Evolutionary conservation across 92 coral and sea anemone species (phyloP).

Genomic region (Phymanthus crucifer): DNA sequence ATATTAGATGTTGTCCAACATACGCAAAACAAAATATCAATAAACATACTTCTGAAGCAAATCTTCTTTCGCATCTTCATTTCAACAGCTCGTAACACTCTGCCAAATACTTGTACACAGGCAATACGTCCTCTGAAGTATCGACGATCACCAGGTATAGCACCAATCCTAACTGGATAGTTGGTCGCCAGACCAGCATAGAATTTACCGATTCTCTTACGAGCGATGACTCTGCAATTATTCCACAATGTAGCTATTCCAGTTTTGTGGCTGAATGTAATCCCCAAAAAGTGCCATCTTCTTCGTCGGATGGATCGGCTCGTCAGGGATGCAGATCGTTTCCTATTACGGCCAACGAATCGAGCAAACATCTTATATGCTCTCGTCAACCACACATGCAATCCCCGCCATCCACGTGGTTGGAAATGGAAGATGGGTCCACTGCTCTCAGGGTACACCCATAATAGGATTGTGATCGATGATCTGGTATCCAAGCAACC

Average conservation of each 20-base stretch:
- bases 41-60: constrained; percentile 8
- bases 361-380: constrained; percentile 46
- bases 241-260: constrained; percentile 58
- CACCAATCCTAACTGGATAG: constrained; percentile 54
- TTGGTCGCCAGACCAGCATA: constrained; percentile 52
- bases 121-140: constrained; percentile 59
- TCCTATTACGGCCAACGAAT: constrained; percentile 42
- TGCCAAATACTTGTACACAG: constrained; percentile 53
- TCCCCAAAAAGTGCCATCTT: constrained; percentile 65
- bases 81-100: constrained; percentile 21
- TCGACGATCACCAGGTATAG: constrained; percentile 62
- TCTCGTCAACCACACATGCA: constrained; percentile 64
- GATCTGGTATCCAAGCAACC: constrained; percentile 63
- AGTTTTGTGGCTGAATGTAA: no score
- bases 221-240: constrained; percentile 34
- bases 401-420: constrained; percentile 19
- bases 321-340: no score
- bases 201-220: constrained; percentile 44
- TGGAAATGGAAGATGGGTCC: constrained; percentile 73
- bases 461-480: constrained; percentile 8
- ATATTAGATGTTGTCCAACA: background rate
- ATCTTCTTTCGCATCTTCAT: constrained; percentile 22
- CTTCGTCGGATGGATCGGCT: constrained; percentile 40
- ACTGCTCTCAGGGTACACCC: constrained; percentile 68
- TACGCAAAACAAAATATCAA: background rate